Base-by-base conservation (phyloP, 2,113 vertebrate genomes). In the Petaurus breviceps region DNA sequence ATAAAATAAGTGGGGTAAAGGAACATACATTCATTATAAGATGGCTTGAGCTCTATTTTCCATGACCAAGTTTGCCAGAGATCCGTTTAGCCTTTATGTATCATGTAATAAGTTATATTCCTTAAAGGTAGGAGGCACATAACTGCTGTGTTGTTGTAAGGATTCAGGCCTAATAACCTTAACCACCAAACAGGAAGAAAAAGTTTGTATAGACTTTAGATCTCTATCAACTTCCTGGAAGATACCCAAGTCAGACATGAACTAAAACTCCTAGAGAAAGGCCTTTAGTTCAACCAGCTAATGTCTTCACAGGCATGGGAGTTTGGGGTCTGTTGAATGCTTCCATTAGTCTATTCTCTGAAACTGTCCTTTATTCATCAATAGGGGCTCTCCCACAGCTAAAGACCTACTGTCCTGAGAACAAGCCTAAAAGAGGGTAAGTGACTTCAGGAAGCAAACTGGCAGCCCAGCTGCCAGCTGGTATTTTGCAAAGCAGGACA, bases 401-500 rank as follows among this genome's bases (percentile, higher is more conserved):
- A 37, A 92, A 95, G 93, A 25, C 37, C 95, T 51, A 37, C 77
- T 94, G 61, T 61, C 50, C 68, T 92, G 90, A 23, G 3, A 12
- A 37, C 92, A 93, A 77, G 94, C 92, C 91, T 89, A 26, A 57
- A 96, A 94, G 94, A 90, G 28, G 91, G 53, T 55, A 55, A 96
- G 95, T 97, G 92, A 96, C 95, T 96, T 97, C 47, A 96, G 90
- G 46, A 96, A 94, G 51, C 52, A 92, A 96, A 96, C 92, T 89
- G 92, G 90, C 77, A 96, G 95, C 53, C 94, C 95, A 57, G 94
- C 96, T 96, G 97, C 95, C 96, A 97, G 91, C 94, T n/a, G 93
- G 93, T 95, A 97, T 95, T 97, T 96, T 97, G 95, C 84, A 95
- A 98, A 98, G 91, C 95, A 95, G 96, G 95, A 95, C 97, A 96